phyloP scores from a whole-genome alignment of 2,888 invertebrate species.

The Phengaris alcon region DNA sequence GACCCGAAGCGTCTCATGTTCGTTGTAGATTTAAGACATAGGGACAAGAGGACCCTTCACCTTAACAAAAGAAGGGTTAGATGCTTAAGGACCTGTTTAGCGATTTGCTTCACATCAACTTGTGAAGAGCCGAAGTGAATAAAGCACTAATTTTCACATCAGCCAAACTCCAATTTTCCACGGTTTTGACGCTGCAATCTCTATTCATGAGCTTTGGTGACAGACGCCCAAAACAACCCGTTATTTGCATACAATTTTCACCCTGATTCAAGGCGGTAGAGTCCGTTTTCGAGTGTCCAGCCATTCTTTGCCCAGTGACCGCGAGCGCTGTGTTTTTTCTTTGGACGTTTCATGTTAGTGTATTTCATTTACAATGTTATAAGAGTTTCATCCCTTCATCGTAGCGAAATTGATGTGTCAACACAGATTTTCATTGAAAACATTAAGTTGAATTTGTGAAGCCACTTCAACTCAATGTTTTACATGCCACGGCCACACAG shows the following conservation, averaged over 20 bases:
- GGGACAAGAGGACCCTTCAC: too few species aligned
- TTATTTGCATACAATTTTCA: conserved; percentile 26
- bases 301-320: conserved; percentile 24
- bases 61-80: background rate
- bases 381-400: conserved; percentile 35
- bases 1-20: too few species aligned
- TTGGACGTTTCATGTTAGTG: conserved; percentile 35
- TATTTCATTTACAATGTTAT: conserved; percentile 35
- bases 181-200: conserved; percentile 69
- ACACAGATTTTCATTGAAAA: background rate
- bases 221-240: conserved; percentile 37
- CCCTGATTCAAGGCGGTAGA: background rate
- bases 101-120: conserved; percentile 2
- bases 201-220: conserved; percentile 67
- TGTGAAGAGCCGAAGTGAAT: conserved; percentile 33
- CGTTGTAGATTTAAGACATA: too few species aligned
- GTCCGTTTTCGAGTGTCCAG: conserved; percentile 28
- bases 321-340: conserved; percentile 30
- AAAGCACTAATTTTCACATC: conserved; percentile 41
- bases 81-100: background rate
- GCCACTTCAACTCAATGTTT: too few species aligned
- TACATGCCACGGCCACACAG: too few species aligned
- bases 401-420: conserved; percentile 30
- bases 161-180: conserved; percentile 60
- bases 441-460: too few species aligned